Evolutionary conservation across 2,888 invertebrate genomes (phyloP).

Genomic region (Sinopyrophorus schimmeli): DNA sequence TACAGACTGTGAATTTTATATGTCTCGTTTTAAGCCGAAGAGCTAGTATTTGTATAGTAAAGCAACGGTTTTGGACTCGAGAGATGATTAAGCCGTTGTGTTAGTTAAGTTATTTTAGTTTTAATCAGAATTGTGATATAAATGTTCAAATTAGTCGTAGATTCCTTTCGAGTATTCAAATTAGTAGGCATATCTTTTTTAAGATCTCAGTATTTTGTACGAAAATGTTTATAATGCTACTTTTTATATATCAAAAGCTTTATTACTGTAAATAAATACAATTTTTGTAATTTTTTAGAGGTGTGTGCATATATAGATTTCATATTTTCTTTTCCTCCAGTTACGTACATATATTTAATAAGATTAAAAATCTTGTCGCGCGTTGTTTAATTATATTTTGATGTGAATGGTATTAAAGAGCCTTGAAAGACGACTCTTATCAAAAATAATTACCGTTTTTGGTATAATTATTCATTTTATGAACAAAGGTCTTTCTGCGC

Average conservation of each 20-base stretch:
- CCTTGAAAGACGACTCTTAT: too few relatives aligned
- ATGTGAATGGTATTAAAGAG: too few relatives aligned
- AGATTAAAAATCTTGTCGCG: too few relatives aligned
- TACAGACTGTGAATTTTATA: slow-evolving; percentile 89
- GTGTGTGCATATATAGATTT: not conserved
- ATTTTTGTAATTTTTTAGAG: not conserved
- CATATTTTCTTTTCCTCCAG: not conserved
- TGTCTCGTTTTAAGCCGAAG: slow-evolving; percentile 77
- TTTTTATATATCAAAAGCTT: slow-evolving; percentile 12
- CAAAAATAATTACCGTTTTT: too few relatives aligned
- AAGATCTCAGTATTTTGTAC: slow-evolving; percentile 28
- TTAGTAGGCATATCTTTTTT: slow-evolving; percentile 11
- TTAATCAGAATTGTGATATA: slow-evolving; percentile 35
- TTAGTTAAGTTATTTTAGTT: slow-evolving; percentile 7
- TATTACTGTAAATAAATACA: slow-evolving; percentile 8
- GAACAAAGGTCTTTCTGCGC: too few relatives aligned
- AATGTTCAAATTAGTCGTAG: slow-evolving; percentile 34
- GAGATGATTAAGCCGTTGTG: too few relatives aligned
- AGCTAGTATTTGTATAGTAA: slow-evolving; percentile 37
- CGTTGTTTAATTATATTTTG: too few relatives aligned
- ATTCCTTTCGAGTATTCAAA: too few relatives aligned
- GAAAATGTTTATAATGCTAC: slow-evolving; percentile 12
- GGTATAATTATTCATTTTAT: too few relatives aligned
- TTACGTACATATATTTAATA: too few relatives aligned
- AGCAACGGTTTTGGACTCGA: too few relatives aligned